These are phyloP conservation scores for Prochilodus magdalenae DNA, from an alignment of 2,113 vertebrate genomes.

Conservation along the genomic window DNA sequence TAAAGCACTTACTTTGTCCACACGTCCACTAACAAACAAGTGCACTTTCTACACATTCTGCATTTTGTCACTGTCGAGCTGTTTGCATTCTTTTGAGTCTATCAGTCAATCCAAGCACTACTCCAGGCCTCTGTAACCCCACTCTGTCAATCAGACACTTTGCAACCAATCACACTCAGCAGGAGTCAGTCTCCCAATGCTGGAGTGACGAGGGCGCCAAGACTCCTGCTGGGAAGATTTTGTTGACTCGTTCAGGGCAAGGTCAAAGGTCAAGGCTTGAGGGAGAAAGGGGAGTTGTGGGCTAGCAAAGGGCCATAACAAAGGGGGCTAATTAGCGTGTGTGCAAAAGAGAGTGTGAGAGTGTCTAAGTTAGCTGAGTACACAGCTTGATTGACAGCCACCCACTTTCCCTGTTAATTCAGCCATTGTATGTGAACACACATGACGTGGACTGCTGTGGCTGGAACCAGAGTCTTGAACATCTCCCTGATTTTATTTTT, in stretches of 20 bases:
- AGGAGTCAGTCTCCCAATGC: constrained; percentile 44
- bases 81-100: constrained; percentile 3
- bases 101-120: background rate
- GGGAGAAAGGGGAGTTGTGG: constrained; percentile 40
- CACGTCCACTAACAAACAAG: background rate
- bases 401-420: constrained; percentile 14
- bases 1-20: background rate
- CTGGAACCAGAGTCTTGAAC: background rate
- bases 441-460: background rate
- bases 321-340: constrained; percentile 44
- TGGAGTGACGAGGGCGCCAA: constrained; percentile 65
- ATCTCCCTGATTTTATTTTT: background rate
- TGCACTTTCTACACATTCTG: background rate
- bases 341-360: constrained; percentile 1
- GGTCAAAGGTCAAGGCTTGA: constrained; percentile 69
- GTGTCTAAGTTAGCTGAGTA: background rate
- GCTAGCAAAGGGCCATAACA: constrained; percentile 3
- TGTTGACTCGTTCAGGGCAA: constrained; percentile 59
- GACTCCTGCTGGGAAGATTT: constrained; percentile 62
- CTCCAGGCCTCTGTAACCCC: background rate
- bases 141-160: constrained; percentile 33
- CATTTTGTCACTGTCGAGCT: constrained; percentile 26
- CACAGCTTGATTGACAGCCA: constrained; percentile 29
- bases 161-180: constrained; percentile 6
- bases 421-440: background rate